Base-by-base conservation (phyloP, 2,888 invertebrate species). In the Amblyteles armatorius region DNA sequence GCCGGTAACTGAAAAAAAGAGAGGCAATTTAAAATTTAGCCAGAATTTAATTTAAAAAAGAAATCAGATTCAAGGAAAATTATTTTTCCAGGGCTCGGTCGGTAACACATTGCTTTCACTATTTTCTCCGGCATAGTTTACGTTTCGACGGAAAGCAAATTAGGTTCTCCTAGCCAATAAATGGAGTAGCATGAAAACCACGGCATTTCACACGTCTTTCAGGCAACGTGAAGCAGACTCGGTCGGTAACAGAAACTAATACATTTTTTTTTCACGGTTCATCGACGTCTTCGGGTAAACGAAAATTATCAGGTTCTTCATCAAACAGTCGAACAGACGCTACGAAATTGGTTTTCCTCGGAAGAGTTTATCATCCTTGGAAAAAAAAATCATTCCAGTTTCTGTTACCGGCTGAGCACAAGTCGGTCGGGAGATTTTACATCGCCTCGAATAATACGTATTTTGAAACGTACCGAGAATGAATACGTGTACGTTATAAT, bases 1-100 rank as follows among this genome's bases (percentile, higher is more conserved):
- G 79, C 83, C 71, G 40, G 63, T 69, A 68, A 80, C 89, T 89
- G 50, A 26, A 82, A 52, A 68, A 74, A 63, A 16, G 77, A 74
- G 16, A 68, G 60, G 65, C 29, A 7, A n/a, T 19, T 29, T 63
- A 78, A 80, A 36, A 26, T 11, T 73, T 9, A 7, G 50, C 2
- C 11, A 63, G 16, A n/a, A 69, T n/a, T 69, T 16, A 13, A 11
- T 29, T 5, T 5, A 26, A 57, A 55, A 36, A 67, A 63, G 29
- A 36, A 11, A 26, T 22, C 4, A 11, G 1, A 26, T 11, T 26
- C 26, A 48, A 3, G 1, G 44, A 16, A 16, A 16, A 48, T 63
- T 33, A 60, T 29, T 74, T 40, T 40, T 19, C 29, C 65, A 65
- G 16, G 16, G 9, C 65, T 40, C 40, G 11, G 11, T 40, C 44